These are phyloP conservation scores for Noturus placidus DNA, from an alignment of 2,113 vertebrate species.

Conservation along the genomic window DNA sequence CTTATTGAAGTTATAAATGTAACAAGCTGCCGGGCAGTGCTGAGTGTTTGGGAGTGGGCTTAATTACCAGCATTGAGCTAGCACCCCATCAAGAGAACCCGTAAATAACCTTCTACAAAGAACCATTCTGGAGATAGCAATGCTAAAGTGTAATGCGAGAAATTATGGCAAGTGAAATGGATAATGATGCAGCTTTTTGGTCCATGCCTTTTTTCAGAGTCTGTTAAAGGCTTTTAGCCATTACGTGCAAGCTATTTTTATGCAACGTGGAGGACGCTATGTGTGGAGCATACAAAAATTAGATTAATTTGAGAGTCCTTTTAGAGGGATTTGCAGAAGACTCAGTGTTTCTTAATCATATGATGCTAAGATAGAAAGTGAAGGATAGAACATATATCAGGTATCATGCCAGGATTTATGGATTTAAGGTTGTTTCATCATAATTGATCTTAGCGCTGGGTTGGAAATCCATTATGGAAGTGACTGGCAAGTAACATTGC, in stretches of 20 bases:
- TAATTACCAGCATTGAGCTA: slow-evolving; percentile 38
- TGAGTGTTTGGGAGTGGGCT: slow-evolving; percentile 27
- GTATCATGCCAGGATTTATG: background rate
- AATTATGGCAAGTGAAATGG: slow-evolving; percentile 26
- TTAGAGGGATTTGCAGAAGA: slow-evolving; percentile 1
- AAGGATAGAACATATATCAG: background rate
- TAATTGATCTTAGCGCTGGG: background rate
- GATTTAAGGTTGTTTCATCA: background rate
- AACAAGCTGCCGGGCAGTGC: slow-evolving; percentile 13
- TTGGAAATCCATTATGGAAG: background rate
- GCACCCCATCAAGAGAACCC: slow-evolving; percentile 23
- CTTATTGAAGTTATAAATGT: slow-evolving; percentile 47
- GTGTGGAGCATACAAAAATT: slow-evolving; percentile 10
- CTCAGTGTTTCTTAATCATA: background rate
- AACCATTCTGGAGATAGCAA: background rate
- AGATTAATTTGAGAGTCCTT: slow-evolving; percentile 10
- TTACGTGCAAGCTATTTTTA: slow-evolving; percentile 36
- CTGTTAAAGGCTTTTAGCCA: slow-evolving; percentile 27
- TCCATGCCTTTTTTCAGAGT: slow-evolving; percentile 13
- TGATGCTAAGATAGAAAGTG: background rate
- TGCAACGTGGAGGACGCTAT: slow-evolving; percentile 20
- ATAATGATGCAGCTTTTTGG: slow-evolving; percentile 29
- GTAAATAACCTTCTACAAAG: slow-evolving; percentile 27
- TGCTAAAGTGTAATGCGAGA: slow-evolving; percentile 14
- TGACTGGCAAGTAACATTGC: background rate